Evolutionary conservation across 2,888 invertebrate species (phyloP), one percentile per base, ranked within the genome.

Genomic region (Spicauda simplicius): DNA sequence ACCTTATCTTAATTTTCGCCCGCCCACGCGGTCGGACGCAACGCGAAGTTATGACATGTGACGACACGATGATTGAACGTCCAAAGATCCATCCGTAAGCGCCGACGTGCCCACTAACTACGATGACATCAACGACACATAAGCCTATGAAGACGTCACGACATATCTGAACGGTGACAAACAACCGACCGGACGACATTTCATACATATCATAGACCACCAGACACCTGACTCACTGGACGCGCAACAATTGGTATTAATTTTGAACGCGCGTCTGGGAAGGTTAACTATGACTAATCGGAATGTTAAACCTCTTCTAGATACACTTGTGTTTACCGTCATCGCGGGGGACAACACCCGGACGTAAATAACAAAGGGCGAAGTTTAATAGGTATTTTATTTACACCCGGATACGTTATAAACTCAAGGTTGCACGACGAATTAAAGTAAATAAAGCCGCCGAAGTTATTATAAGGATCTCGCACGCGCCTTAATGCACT

Each of bases 141-240:
- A 76, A 77, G 76, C 71, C 72, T 70, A 73, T 76, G 73, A 68
- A 74, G 72, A 80, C 87, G 87, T 89, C 85, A 86, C 76, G 72
- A 73, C 80, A 84, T 87, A 81, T 77, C 79, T 76, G 69, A 82
- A 78, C 76, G 80, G 80, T 88, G 88, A 89, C 83, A 79, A 78
- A 76, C 68, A 73, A 62, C 30, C 30, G 70, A 71, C 71, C 72
- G 65, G 69, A 69, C 70, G 57, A 69, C 65, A 70, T 71, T 64
- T 71, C 68, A 70, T 69, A 65, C 71, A 72, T 68, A 57, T 68
- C 62, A 67, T 45, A 54, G 54, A 56, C 68, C 63, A 71, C 14
- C 37, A 50, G 33, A 30, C 57, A 57, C 58, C 64, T 78, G 78
- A 78, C 60, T 78, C 78, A 78, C 60, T 56, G 60, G 53, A 50